Conservation (phyloP, 2,113 vertebrate genomes). For the Cercopithecus mona region DNA sequence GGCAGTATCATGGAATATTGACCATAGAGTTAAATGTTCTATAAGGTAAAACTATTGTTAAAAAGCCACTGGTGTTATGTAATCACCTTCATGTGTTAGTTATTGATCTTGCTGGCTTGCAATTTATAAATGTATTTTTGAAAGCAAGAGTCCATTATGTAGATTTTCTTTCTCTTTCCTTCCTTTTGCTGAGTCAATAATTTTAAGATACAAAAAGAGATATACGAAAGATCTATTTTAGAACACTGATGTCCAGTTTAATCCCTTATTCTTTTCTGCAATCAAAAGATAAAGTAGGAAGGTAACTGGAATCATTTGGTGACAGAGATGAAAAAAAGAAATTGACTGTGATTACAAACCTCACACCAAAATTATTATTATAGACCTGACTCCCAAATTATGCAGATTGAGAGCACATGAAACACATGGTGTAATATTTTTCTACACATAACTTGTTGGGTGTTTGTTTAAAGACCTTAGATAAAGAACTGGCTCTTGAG, state of each 20-base stretch:
- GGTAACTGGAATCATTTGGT: constrained; percentile 36
- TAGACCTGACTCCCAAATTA: background rate
- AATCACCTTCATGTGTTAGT: background rate
- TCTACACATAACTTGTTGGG: background rate
- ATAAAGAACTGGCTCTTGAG: background rate
- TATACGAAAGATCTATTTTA: background rate
- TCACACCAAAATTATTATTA: constrained; percentile 38
- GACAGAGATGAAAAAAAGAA: constrained; percentile 52
- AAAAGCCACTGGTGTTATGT: background rate
- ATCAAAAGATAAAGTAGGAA: constrained; percentile 46
- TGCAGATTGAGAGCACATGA: background rate
- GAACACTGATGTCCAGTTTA: background rate
- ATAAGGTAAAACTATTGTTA: background rate
- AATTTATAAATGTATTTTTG: constrained; percentile 27
- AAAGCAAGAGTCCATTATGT: constrained; percentile 10
- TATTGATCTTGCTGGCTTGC: background rate
- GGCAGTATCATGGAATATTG: background rate
- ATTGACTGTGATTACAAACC: constrained; percentile 51
- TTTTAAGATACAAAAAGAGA: constrained; percentile 35
- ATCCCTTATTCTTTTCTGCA: constrained; percentile 39
- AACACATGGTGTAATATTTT: constrained; percentile 24
- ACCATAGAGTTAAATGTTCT: background rate
- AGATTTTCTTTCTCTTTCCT: background rate
- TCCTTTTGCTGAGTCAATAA: constrained; percentile 12
- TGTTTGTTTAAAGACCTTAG: constrained; percentile 33